phyloP scores from a whole-genome alignment of 2,888 invertebrate genomes.

The Lamellibrachia satsuma region DNA sequence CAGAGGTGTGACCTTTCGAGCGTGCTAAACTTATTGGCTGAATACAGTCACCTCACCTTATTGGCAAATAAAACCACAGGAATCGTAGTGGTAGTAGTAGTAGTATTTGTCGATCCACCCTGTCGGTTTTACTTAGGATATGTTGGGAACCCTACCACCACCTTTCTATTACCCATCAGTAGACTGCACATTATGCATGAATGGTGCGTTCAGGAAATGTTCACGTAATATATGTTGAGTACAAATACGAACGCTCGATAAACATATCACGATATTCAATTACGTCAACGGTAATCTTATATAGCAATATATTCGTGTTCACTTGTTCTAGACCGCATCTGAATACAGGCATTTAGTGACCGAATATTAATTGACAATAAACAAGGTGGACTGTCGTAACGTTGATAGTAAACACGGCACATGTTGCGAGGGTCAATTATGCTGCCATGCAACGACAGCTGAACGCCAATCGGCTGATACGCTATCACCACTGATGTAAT shows the following conservation, averaged over 20 bases:
- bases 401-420: not conserved
- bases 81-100: no score
- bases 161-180: not conserved
- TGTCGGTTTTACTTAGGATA: not conserved
- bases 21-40: no score
- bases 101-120: no score
- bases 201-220: not conserved
- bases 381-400: not conserved
- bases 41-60: no score
- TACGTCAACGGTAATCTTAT: not conserved
- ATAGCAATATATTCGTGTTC: not conserved
- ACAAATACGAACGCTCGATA: not conserved
- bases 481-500: not conserved
- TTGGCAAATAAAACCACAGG: no score
- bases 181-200: not conserved
- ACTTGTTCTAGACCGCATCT: not conserved
- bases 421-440: not conserved
- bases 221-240: not conserved
- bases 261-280: not conserved
- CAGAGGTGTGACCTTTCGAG: no score
- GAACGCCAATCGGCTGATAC: not conserved
- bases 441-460: not conserved
- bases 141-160: not conserved
- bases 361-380: not conserved
- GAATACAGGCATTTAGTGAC: not conserved